These are phyloP conservation scores for Agrotis exclamationis DNA, from an alignment of 2,888 invertebrate genomes.

Conservation along the genomic window DNA sequence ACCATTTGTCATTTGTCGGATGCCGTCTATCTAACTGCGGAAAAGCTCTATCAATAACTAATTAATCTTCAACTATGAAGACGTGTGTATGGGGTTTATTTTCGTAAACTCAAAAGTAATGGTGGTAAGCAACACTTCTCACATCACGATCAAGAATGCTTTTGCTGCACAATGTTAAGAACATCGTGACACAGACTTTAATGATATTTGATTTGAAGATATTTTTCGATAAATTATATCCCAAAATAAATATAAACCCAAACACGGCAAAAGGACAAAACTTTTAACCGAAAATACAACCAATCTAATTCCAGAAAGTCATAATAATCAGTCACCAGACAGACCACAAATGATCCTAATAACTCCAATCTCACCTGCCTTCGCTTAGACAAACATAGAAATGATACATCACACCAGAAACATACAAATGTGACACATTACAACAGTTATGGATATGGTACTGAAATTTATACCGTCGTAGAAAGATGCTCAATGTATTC, in stretches of 20 bases:
- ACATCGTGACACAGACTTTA: not conserved
- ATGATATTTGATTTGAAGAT: not conserved
- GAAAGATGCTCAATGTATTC: conserved; percentile 61
- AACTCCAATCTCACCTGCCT: conserved; percentile 20
- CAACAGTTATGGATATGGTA: conserved; percentile 48
- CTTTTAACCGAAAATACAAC: not conserved
- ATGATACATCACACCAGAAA: conserved; percentile 33
- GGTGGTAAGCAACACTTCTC: too few species aligned
- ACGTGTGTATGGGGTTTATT: not conserved
- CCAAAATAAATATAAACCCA: not conserved
- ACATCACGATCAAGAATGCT: not conserved
- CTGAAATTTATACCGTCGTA: conserved; percentile 41
- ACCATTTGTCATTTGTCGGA: conserved; percentile 45
- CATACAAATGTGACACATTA: conserved; percentile 37
- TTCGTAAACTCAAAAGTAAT: not conserved
- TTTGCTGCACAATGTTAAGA: not conserved
- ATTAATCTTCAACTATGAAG: not conserved
- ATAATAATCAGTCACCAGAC: conserved; percentile 13
- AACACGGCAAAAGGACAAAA: not conserved
- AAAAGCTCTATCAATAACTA: conserved; percentile 9
- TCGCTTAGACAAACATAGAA: conserved; percentile 18
- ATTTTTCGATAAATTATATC: too few species aligned
- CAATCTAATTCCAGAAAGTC: conserved; percentile 1
- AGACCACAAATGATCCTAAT: conserved; percentile 20
- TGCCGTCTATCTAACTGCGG: conserved; percentile 30